A percentile compares a stretch with the other conserved stretches of the same genome.
These are phyloP conservation scores for Agriopis leucophaearia DNA, from an alignment of 2,888 invertebrate species.

Conservation along the genomic window DNA sequence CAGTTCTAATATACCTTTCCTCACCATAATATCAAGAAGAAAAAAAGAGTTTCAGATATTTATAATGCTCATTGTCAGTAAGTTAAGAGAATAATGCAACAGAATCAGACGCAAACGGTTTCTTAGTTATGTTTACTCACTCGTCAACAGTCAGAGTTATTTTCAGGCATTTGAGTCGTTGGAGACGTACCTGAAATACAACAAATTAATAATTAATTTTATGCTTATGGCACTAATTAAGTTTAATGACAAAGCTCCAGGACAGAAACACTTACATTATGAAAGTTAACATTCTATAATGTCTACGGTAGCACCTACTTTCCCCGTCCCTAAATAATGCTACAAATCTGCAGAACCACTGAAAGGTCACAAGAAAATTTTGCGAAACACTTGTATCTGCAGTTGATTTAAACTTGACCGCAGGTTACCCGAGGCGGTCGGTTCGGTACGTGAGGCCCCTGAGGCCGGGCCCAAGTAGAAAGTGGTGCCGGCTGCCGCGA, in stretches of 20 bases:
- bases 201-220: conserved; percentile 6
- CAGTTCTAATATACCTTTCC: too few species aligned
- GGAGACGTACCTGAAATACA: conserved; percentile 31
- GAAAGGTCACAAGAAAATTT: conserved; percentile 39
- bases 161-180: conserved; percentile 1
- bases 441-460: conserved; percentile 55
- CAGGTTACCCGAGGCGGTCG: conserved; percentile 31
- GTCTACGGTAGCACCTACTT: conserved; percentile 30
- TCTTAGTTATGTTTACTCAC: conserved; percentile 8
- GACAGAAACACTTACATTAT: background rate
- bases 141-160: background rate
- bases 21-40: too few species aligned
- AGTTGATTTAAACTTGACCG: conserved; percentile 42
- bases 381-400: conserved; percentile 31
- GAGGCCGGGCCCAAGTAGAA: conserved; percentile 62
- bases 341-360: conserved; percentile 31
- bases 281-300: conserved; percentile 18
- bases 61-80: too few species aligned
- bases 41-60: too few species aligned
- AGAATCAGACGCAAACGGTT: background rate
- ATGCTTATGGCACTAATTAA: conserved; percentile 3
- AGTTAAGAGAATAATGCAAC: too few species aligned
- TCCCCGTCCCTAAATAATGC: conserved; percentile 34
- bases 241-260: background rate
- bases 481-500: conserved; percentile 60